These are phyloP conservation scores for Exephanes ischioxanthus DNA, from an alignment of 2,888 invertebrate species.

Conservation along the genomic window DNA sequence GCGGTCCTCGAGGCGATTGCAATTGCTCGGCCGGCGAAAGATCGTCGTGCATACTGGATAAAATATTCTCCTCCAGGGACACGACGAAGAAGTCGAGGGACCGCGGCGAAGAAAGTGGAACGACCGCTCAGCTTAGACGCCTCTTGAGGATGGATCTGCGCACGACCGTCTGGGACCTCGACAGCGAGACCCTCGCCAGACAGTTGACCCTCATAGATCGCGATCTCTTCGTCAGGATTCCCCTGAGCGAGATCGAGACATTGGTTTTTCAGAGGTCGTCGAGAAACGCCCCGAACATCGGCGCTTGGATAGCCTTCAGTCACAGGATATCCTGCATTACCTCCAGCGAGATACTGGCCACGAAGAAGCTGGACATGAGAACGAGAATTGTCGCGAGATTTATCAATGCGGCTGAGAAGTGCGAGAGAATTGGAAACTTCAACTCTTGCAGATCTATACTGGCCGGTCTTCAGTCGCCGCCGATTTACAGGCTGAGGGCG, in stretches of 20 bases:
- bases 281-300: conserved; percentile 86
- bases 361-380: conserved; percentile 81
- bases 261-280: conserved; percentile 84
- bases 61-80: conserved; percentile 74
- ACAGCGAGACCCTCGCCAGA: conserved; percentile 86
- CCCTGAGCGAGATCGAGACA: conserved; percentile 84
- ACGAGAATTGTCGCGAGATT: conserved; percentile 86
- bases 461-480: conserved; percentile 86
- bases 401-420: conserved; percentile 86
- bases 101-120: conserved; percentile 25
- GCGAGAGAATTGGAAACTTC: conserved; percentile 86
- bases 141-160: conserved; percentile 83
- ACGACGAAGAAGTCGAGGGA: conserved; percentile 16
- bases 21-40: conserved; percentile 46
- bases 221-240: conserved; percentile 86
- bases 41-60: conserved; percentile 71
- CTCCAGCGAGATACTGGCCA: conserved; percentile 85
- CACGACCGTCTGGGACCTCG: conserved; percentile 86
- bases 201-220: conserved; percentile 87
- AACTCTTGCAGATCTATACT: conserved; percentile 86
- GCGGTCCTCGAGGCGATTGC: conserved; percentile 7
- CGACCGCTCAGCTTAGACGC: conserved; percentile 79
- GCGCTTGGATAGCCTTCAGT: conserved; percentile 86
- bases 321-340: conserved; percentile 86
- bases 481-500: conserved; percentile 85